A percentile compares a stretch with the other conserved stretches of the same genome.
phyloP scores from a whole-genome alignment of 2,888 invertebrate genomes.

The Epirrhoe alternata region DNA sequence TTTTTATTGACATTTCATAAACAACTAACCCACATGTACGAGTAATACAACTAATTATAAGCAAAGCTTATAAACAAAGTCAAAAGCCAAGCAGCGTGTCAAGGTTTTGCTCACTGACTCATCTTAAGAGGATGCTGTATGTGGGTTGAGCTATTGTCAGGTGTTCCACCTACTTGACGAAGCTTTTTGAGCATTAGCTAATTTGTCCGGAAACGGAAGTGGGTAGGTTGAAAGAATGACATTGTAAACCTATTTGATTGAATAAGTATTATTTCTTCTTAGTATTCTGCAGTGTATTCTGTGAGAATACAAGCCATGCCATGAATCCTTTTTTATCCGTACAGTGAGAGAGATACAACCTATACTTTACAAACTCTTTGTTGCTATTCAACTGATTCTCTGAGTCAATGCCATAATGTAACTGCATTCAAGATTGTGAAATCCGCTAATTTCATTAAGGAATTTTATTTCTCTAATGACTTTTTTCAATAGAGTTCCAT shows the following conservation, averaged over 20 bases:
- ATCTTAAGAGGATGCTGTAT: conserved; percentile 17
- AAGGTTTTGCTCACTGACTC: conserved; percentile 26
- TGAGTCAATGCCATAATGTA: too few relatives aligned
- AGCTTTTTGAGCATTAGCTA: conserved; percentile 23
- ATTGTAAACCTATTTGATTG: neutral
- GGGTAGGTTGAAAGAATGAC: neutral
- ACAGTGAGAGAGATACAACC: too few relatives aligned
- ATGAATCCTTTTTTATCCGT: too few relatives aligned
- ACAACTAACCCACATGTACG: neutral
- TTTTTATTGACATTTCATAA: neutral
- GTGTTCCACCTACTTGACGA: conserved; percentile 38
- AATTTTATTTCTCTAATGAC: too few relatives aligned
- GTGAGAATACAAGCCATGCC: too few relatives aligned
- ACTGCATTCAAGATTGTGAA: too few relatives aligned
- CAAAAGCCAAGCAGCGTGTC: conserved; percentile 20
- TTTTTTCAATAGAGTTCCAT: too few relatives aligned
- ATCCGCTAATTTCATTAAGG: too few relatives aligned
- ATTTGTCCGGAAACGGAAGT: conserved; percentile 20
- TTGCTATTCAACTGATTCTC: too few relatives aligned
- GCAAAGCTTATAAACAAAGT: conserved; percentile 14
- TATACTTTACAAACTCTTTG: too few relatives aligned
- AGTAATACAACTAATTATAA: conserved; percentile 17
- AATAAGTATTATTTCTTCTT: too few relatives aligned
- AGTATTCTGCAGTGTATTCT: too few relatives aligned
- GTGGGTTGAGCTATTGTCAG: conserved; percentile 26